Evolutionary conservation across 2,888 invertebrate genomes (phyloP).

Genomic region (Drosophila kuntzei): DNA sequence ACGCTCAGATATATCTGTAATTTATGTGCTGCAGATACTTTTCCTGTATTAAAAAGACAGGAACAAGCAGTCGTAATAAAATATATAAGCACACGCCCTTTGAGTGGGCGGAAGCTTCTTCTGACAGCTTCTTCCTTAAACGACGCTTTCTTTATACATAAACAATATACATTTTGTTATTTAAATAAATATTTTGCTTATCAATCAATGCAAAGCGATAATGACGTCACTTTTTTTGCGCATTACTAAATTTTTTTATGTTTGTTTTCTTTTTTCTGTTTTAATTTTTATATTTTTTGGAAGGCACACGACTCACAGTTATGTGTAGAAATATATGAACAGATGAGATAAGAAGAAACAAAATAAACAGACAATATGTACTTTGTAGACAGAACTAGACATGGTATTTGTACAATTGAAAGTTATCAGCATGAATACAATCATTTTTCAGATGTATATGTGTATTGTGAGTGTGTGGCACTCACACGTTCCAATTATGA

Average conservation of each 20-base stretch:
- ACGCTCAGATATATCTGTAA: slow-evolving; percentile 17
- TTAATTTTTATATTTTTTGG: slow-evolving; percentile 14
- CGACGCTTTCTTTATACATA: slow-evolving; percentile 39
- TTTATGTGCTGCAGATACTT: slow-evolving; percentile 42
- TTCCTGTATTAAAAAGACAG: slow-evolving; percentile 50
- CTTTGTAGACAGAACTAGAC: slow-evolving; percentile 8
- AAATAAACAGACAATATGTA: slow-evolving; percentile 10
- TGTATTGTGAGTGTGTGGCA: slow-evolving; percentile 6
- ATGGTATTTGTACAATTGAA: background rate
- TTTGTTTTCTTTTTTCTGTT: background rate
- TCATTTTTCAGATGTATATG: background rate
- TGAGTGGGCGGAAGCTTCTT: slow-evolving; percentile 53
- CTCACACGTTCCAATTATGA: slow-evolving; percentile 60
- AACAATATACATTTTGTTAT: slow-evolving; percentile 6
- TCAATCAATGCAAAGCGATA: slow-evolving; percentile 18
- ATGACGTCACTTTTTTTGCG: slow-evolving; percentile 52
- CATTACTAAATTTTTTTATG: slow-evolving; percentile 20
- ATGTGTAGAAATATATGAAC: background rate
- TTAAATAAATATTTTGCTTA: slow-evolving; percentile 24
- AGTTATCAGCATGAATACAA: slow-evolving; percentile 16
- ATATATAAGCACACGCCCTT: slow-evolving; percentile 38
- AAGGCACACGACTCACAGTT: slow-evolving; percentile 35
- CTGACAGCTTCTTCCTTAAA: slow-evolving; percentile 48
- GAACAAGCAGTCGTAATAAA: slow-evolving; percentile 28
- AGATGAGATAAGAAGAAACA: slow-evolving; percentile 25